phyloP scores from a whole-genome alignment of 2,888 invertebrate species.

The Drosophila neonasuta region DNA sequence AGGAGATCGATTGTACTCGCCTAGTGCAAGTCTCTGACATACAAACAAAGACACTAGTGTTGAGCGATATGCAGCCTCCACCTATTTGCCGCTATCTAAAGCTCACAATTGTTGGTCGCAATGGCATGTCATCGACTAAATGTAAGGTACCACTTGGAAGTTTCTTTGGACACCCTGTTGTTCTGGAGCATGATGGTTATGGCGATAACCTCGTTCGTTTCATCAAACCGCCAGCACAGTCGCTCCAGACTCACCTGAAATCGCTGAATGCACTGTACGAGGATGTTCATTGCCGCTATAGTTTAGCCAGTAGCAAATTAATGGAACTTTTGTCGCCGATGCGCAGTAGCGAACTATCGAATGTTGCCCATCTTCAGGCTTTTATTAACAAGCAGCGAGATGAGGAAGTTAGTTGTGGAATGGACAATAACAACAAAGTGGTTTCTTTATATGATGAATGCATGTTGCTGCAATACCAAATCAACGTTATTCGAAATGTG shows the following conservation, averaged over 20 bases:
- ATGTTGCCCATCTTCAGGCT: conserved; percentile 91
- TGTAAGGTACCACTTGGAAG: conserved; percentile 96
- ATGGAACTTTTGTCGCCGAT: conserved; percentile 90
- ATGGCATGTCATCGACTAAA: conserved; percentile 94
- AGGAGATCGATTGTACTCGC: conserved; percentile 92
- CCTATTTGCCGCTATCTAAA: conserved; percentile 94
- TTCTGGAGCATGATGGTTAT: conserved; percentile 86
- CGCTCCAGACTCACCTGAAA: conserved; percentile 84
- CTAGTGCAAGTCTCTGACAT: conserved; percentile 94
- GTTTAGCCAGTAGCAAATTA: conserved; percentile 92
- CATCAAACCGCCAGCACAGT: conserved; percentile 74
- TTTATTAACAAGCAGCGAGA: conserved; percentile 88
- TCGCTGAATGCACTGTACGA: conserved; percentile 88
- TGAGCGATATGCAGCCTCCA: conserved; percentile 94
- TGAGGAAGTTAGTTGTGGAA: conserved; percentile 82
- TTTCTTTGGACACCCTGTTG: conserved; percentile 94
- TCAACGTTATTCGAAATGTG: conserved; percentile 91
- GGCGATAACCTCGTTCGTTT: conserved; percentile 79
- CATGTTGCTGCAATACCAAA: conserved; percentile 92
- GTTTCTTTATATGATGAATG: conserved; percentile 83
- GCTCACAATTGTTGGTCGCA: conserved; percentile 95
- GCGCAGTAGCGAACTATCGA: conserved; percentile 90
- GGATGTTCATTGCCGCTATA: conserved; percentile 91
- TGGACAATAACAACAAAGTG: conserved; percentile 83
- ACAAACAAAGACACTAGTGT: conserved; percentile 90